A percentile compares a stretch with the other conserved stretches of the same genome.
Conservation (phyloP, 1,140 invertebrate genomes). For the Anastrepha ludens region DNA sequence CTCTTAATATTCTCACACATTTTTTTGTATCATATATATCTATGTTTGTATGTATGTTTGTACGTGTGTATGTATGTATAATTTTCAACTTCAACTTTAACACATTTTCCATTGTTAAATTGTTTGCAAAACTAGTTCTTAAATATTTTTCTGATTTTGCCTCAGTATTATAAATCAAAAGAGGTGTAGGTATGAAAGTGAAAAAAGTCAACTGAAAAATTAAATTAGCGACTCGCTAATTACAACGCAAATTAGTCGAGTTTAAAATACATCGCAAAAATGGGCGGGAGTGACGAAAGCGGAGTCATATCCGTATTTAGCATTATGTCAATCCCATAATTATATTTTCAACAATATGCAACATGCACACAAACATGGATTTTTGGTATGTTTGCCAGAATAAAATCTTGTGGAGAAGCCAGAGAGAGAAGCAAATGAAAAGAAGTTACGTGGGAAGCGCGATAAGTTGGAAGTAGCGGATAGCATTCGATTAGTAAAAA, state of each 20-base stretch:
- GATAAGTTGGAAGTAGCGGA: no score
- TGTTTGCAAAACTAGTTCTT: background rate
- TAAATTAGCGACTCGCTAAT: conserved; percentile 13
- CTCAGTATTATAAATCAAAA: background rate
- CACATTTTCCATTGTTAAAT: background rate
- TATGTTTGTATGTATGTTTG: background rate
- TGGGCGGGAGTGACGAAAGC: background rate
- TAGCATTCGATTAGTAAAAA: no score
- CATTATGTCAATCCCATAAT: background rate
- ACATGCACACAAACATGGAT: no score
- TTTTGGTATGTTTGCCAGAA: no score
- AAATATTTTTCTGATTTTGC: background rate
- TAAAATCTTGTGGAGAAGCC: no score
- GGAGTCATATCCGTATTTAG: background rate
- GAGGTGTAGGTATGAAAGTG: background rate
- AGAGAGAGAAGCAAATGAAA: no score
- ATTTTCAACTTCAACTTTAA: background rate
- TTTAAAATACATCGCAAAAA: background rate
- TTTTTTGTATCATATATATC: background rate
- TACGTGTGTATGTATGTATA: background rate
- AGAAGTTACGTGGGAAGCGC: no score
- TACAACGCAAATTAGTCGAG: conserved; percentile 11
- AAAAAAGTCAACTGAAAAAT: conserved; percentile 27
- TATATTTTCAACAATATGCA: no score
- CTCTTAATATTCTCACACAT: background rate